A percentile compares a stretch with the other conserved stretches of the same genome.
Evolutionary conservation across 2,888 invertebrate genomes (phyloP).

Genomic region (Camptogramma bilineatum): DNA sequence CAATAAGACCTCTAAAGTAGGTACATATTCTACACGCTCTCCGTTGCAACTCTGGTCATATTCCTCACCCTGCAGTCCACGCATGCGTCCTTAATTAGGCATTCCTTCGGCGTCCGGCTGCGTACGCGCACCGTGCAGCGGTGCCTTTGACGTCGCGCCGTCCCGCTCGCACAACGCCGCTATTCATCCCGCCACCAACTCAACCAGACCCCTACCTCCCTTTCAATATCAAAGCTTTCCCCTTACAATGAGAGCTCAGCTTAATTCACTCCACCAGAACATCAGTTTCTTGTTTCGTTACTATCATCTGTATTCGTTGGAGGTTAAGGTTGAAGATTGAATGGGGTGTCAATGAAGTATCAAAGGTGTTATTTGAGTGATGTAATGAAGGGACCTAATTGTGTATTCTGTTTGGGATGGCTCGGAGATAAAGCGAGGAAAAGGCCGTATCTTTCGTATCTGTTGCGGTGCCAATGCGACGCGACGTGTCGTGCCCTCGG

Average conservation of each 20-base stretch:
- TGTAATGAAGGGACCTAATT: constrained; percentile 84
- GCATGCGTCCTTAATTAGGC: constrained; percentile 85
- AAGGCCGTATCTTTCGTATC: constrained; percentile 58
- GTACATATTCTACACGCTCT: constrained; percentile 26
- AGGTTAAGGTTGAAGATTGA: constrained; percentile 45
- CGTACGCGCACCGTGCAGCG: constrained; percentile 77
- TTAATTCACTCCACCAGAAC: constrained; percentile 57
- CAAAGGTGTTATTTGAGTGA: constrained; percentile 83
- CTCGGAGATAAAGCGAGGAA: constrained; percentile 70
- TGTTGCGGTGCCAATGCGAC: constrained; percentile 44
- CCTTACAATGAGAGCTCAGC: constrained; percentile 54
- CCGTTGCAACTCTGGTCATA: constrained; percentile 37
- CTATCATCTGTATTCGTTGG: constrained; percentile 35
- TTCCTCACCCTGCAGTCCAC: constrained; percentile 64
- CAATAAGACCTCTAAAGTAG: no score
- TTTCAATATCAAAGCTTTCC: constrained; percentile 75
- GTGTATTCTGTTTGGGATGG: constrained; percentile 78
- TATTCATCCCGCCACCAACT: constrained; percentile 69
- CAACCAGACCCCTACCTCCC: constrained; percentile 51
- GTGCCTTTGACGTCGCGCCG: constrained; percentile 75
- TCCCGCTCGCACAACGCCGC: constrained; percentile 80
- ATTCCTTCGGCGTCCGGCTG: constrained; percentile 81
- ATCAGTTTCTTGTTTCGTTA: constrained; percentile 42
- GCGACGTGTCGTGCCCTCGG: constrained; percentile 35
- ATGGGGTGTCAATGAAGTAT: constrained; percentile 51